Conservation (phyloP, 1,140 invertebrate species). For the Zaprionus ghesquierei region DNA sequence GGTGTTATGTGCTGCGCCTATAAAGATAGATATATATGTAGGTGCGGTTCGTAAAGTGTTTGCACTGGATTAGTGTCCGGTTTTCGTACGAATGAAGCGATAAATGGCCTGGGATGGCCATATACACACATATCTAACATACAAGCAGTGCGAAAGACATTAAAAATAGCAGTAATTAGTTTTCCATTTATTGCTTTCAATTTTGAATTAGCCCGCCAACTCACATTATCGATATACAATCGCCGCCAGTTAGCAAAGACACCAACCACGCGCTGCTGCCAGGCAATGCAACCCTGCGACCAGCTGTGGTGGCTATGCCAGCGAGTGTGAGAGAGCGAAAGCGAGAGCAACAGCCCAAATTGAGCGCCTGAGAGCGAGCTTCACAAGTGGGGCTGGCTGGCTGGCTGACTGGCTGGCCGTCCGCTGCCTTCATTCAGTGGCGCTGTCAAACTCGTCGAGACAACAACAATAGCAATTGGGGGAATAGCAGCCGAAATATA, state of each 20-base stretch:
- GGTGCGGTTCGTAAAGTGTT: not conserved
- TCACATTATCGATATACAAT: not conserved
- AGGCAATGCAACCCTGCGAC: conserved; percentile 20
- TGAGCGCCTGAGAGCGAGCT: not conserved
- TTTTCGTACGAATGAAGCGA: not conserved
- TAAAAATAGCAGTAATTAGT: too few relatives aligned
- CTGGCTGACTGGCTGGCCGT: not conserved
- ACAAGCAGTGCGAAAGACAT: too few relatives aligned
- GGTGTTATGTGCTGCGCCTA: not conserved
- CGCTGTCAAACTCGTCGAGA: conserved; percentile 45
- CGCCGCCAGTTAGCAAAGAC: not conserved
- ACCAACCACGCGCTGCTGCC: not conserved
- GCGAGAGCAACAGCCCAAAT: not conserved
- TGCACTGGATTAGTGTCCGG: not conserved
- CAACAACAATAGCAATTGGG: conserved; percentile 46
- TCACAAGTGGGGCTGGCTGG: not conserved
- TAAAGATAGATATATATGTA: conserved; percentile 3
- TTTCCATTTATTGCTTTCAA: too few relatives aligned
- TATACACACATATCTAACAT: too few relatives aligned
- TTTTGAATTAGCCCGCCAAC: conserved; percentile 4
- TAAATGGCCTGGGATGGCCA: too few relatives aligned
- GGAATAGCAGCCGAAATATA: conserved; percentile 13
- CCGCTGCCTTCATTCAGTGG: conserved; percentile 11
- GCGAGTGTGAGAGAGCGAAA: not conserved
- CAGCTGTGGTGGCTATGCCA: conserved; percentile 6